Conservation (phyloP, 2,797 vertebrate species). For the Sebastes itinus region DNA sequence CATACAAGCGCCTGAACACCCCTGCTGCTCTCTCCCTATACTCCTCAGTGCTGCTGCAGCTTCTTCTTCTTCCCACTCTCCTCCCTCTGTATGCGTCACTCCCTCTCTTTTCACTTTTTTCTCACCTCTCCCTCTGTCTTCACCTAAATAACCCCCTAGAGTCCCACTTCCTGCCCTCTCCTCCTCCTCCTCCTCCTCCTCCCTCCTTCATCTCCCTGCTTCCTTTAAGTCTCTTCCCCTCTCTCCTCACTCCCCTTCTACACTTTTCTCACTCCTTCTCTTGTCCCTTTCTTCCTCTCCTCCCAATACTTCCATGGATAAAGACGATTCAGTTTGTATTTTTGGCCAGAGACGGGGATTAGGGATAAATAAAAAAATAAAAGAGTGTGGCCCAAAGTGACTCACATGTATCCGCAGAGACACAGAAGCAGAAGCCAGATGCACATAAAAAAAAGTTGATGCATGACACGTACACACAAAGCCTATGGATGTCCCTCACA, state of each 20-base stretch:
- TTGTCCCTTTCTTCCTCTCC: background rate
- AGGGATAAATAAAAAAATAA: slow-evolving; percentile 29
- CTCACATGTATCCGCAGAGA: slow-evolving; percentile 21
- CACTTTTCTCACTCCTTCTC: background rate
- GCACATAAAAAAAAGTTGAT: background rate
- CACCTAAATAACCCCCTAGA: slow-evolving; percentile 29
- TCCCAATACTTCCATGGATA: slow-evolving; percentile 42
- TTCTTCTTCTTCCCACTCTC: background rate
- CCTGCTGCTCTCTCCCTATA: background rate
- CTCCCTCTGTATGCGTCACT: background rate
- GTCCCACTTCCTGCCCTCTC: slow-evolving; percentile 10
- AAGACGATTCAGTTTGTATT: slow-evolving; percentile 56
- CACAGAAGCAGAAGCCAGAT: background rate
- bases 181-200: background rate
- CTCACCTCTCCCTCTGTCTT: slow-evolving; percentile 20
- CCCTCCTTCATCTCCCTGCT: background rate
- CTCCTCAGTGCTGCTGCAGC: background rate
- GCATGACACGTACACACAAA: background rate
- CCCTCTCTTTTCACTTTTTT: slow-evolving; percentile 6
- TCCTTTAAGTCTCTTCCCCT: slow-evolving; percentile 32
- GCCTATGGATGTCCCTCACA: background rate
- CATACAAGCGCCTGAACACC: background rate
- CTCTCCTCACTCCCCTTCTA: background rate
- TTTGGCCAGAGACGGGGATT: slow-evolving; percentile 50
- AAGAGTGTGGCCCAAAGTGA: slow-evolving; percentile 29